Conservation (phyloP, 2,797 vertebrate species). For the Sebastes cheni region DNA sequence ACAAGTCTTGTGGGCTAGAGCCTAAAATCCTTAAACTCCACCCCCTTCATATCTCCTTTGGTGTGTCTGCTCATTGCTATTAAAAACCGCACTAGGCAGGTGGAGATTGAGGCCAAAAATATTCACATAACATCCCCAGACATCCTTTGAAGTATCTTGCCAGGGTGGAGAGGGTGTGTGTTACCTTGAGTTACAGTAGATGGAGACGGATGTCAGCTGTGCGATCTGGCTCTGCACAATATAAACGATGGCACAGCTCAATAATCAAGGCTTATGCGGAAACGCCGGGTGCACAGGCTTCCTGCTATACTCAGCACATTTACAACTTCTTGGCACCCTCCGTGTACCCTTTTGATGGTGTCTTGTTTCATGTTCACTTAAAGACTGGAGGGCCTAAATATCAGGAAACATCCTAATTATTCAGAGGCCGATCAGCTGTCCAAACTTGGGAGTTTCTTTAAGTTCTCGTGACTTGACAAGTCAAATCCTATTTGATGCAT, state of each 20-base stretch:
- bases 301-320: constrained; percentile 65
- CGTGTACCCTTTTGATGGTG: constrained; percentile 22
- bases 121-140: constrained; percentile 62
- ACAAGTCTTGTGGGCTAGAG: background rate
- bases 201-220: constrained; percentile 65
- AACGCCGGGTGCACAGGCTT: constrained; percentile 48
- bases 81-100: constrained; percentile 48
- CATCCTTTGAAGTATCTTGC: constrained; percentile 68
- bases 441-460: constrained; percentile 20
- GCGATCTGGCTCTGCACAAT: constrained; percentile 56
- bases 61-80: constrained; percentile 50
- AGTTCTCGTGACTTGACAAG: constrained; percentile 26
- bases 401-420: constrained; percentile 46
- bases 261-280: constrained; percentile 70
- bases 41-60: constrained; percentile 34
- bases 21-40: constrained; percentile 28
- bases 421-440: constrained; percentile 38
- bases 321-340: constrained; percentile 52
- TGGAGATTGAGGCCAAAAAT: constrained; percentile 64
- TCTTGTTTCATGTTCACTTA: constrained; percentile 55
- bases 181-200: constrained; percentile 75
- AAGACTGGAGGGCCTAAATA: constrained; percentile 30
- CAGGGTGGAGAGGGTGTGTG: constrained; percentile 49
- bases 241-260: constrained; percentile 74
- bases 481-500: constrained; percentile 26